phyloP scores from a whole-genome alignment of 2,888 invertebrate species.

The Dorcus parallelipipedus region DNA sequence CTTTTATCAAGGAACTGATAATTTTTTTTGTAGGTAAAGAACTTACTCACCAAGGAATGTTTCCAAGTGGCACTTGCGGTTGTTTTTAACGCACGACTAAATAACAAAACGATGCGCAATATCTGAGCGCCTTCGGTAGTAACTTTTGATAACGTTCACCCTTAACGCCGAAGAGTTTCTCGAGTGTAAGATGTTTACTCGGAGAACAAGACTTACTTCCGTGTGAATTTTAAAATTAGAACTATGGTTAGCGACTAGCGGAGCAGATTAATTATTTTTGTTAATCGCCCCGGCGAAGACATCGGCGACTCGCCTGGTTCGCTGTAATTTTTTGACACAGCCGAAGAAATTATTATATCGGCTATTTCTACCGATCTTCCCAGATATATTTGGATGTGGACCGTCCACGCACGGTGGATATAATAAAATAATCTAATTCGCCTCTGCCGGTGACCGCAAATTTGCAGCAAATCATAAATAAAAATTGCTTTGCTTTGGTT shows the following conservation, averaged over 20 bases:
- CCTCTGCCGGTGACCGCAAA: no score
- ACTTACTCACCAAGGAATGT: no score
- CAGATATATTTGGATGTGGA: conserved; percentile 5
- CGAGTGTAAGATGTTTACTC: conserved; percentile 6
- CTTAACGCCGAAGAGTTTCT: conserved; percentile 14
- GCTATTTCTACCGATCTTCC: conserved; percentile 7
- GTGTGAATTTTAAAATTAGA: conserved; percentile 14
- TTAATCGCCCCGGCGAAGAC: neutral
- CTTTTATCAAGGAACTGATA: no score
- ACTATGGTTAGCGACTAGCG: no score
- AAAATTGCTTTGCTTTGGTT: no score
- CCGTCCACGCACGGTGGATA: neutral
- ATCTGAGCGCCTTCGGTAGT: conserved; percentile 11
- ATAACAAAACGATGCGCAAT: conserved; percentile 10
- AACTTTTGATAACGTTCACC: conserved; percentile 18
- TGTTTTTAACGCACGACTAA: conserved; percentile 3
- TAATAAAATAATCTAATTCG: neutral
- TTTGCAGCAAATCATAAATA: no score
- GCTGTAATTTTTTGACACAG: conserved; percentile 4
- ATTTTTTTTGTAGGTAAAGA: no score
- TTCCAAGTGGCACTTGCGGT: no score
- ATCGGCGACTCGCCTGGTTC: neutral
- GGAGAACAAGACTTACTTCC: conserved; percentile 9
- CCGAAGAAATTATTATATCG: conserved; percentile 8
- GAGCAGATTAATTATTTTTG: conserved; percentile 1